Base-by-base conservation (phyloP, 2,797 vertebrate species). In the Rhynchonycteris naso region DNA sequence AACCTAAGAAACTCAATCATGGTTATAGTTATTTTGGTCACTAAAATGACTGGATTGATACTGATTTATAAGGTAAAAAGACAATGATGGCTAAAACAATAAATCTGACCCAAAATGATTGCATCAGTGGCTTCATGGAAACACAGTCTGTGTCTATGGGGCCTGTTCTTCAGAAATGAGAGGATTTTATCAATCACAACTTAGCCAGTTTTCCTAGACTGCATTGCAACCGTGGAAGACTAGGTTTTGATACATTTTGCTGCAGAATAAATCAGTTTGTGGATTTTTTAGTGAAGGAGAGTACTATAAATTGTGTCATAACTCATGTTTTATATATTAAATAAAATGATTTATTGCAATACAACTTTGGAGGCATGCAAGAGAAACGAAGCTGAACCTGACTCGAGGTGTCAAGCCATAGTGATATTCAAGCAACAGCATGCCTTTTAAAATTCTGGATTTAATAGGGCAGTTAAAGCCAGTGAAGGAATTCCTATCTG, bases 401-500 rank as follows among this genome's bases (percentile, higher is more conserved):
- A 82, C 35, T 89, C 12, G 1, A 22, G 6, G 14, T 65, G 1
- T 80, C 74, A n/a, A 16, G 38, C 33, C 15, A 35, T 30, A 13
- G 50, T 66, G 56, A 61, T 12, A 4, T 65, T 81, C 71, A 26
- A 50, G 43, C 38, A 88, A 33, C 30, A 69, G 12, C 33, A 38
- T 72, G 12, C 33, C 33, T 76, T 91, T 78, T 56, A 65, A 88
- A 93, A 89, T 35, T 93, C 76, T 80, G 71, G 54, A 63, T 96
- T 97, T 88, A 83, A 88, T 74, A 72, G 88, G 83, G 93, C 85
- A 96, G 87, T 75, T 47, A 86, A 94, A 95, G 86, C 24, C 54
- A 92, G 43, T 22, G 69, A 56, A 93, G 93, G 26, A n/a, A 50
- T 50, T 82, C 30, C 35, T 30, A 19, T 47, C 18, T 72, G 88